Conservation (phyloP, 2,113 vertebrate species). For the Megalops atlanticus region DNA sequence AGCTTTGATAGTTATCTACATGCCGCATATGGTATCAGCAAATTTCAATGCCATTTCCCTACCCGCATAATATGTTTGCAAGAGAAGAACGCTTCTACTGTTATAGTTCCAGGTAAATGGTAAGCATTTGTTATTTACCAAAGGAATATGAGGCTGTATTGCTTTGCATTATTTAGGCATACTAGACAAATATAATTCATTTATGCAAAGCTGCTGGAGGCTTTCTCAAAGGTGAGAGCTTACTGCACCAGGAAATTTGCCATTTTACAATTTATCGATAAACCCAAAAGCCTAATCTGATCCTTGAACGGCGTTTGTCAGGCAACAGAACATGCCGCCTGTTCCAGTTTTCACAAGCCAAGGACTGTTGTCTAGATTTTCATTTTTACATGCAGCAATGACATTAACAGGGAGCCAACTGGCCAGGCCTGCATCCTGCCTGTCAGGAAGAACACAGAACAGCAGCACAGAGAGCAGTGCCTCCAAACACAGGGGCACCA, state of each 20-base stretch:
- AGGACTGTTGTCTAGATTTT: conserved; percentile 21
- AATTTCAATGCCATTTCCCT: conserved; percentile 57
- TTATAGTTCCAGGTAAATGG: conserved; percentile 45
- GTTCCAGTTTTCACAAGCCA: background rate
- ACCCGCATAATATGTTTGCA: conserved; percentile 44
- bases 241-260: conserved; percentile 40
- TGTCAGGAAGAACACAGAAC: background rate
- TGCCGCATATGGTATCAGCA: conserved; percentile 26
- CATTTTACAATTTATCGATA: conserved; percentile 35
- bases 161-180: conserved; percentile 65
- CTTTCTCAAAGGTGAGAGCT: conserved; percentile 34
- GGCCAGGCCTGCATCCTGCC: background rate
- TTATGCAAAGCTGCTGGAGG: conserved; percentile 58
- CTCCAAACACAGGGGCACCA: background rate
- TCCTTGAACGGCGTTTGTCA: conserved; percentile 47
- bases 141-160: conserved; percentile 15
- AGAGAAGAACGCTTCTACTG: conserved; percentile 42
- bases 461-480: background rate
- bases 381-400: conserved; percentile 22
- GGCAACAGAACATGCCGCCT: conserved; percentile 29
- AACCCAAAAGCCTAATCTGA: conserved; percentile 39
- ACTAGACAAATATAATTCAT: conserved; percentile 59
- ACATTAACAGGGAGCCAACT: conserved; percentile 28
- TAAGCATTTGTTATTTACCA: conserved; percentile 46
- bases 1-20: conserved; percentile 28